Base-by-base conservation (phyloP, 2,888 invertebrate species). In the Hyles lineata region DNA sequence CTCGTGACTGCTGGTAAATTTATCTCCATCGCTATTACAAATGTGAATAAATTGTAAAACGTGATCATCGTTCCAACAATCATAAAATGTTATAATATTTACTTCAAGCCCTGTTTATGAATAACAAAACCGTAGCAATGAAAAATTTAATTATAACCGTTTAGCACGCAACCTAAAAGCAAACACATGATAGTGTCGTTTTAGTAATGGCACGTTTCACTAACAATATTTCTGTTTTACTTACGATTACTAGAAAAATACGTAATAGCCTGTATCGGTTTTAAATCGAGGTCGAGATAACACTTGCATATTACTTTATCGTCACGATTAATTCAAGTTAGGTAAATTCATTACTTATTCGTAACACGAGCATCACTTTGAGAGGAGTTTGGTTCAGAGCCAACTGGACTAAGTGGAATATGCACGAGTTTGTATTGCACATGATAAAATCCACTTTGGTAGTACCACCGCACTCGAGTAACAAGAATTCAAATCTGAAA, bases 241-340 rank as follows among this genome's bases (percentile, higher is more conserved):
- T 62, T 67, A 21, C 43, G 7, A 23, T 43, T 32, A 67, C 23
- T 67, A 67, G 43, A 67, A 67, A 62, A 15, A 67, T 67, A 67
- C 67, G 67, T 67, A 67, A 67, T 67, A 67, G 62, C 62, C 50
- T 50, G 23, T 71, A 71, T 71, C 60, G 60, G 32, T 71, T 70
- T 71, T 43, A 59, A 71, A 71, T 71, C 43, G 23, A 71, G 43
- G 23, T 60, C 60, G 59, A 32, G 70, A 60, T 71, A 71, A 71
- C 59, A 70, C 23, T 60, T 35, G 32, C 29, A 67, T 23, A 21
- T 67, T 19, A 74, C 75, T 70, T 76, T 76, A 80, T 76, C 60
- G 43, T 71, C 70, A 71, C 23, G 23, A 59, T 17, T 70, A 55
- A 55, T 55, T 55, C 55, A 55, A 55, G 55, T 60, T 25, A 60